Conservation (phyloP, 1,140 invertebrate genomes). For the Caenorhabditis elegans region DNA sequence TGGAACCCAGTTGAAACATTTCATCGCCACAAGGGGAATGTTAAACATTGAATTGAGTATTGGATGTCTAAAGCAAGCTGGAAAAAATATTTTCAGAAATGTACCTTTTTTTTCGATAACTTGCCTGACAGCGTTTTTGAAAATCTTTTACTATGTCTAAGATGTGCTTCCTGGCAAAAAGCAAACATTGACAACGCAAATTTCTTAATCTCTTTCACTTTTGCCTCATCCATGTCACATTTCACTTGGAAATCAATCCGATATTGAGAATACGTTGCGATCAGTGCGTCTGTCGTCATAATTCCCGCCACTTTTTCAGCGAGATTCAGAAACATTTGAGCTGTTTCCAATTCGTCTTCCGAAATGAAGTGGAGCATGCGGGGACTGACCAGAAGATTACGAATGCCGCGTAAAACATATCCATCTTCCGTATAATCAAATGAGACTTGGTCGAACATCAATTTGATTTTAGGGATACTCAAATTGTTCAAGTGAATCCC, state of each 20-base stretch:
- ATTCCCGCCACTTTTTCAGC: background rate
- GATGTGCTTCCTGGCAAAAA: background rate
- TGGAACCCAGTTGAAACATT: conserved; percentile 3
- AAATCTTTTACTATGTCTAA: background rate
- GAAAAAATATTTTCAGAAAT: background rate
- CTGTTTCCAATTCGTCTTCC: background rate
- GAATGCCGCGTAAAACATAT: background rate
- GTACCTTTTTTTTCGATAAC: too few species aligned
- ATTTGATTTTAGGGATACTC: background rate
- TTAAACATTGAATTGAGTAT: background rate
- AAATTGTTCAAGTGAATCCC: background rate
- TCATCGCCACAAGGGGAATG: background rate
- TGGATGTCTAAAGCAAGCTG: background rate
- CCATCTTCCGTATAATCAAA: background rate
- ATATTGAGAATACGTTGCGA: background rate
- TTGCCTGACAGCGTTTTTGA: background rate
- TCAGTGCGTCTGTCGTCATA: background rate
- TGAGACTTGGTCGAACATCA: background rate
- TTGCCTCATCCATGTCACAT: background rate
- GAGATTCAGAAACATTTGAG: background rate
- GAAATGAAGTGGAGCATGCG: background rate
- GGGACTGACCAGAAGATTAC: background rate
- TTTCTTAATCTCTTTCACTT: background rate
- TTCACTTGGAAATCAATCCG: conserved; percentile 3
- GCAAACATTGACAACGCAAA: background rate